Percentiles rank a stretch among this genome's conserved stretches.
These are phyloP conservation scores for Pyrochroa serraticornis DNA, from an alignment of 2,888 invertebrate species.

Conservation along the genomic window DNA sequence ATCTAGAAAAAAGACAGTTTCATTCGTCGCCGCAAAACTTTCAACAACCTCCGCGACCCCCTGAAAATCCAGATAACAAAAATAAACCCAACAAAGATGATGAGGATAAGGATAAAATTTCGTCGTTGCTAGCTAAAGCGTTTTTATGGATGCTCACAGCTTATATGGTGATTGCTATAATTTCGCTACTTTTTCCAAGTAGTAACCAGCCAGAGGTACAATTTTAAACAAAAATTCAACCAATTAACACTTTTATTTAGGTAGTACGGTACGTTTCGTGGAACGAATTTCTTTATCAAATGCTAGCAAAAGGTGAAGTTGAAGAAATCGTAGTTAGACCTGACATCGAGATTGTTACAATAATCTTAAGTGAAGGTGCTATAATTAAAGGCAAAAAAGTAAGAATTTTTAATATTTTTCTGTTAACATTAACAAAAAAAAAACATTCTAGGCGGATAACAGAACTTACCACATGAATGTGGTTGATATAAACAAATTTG, in stretches of 20 bases:
- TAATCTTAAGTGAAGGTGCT: constrained; percentile 84
- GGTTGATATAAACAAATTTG: constrained; percentile 83
- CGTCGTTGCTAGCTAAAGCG: constrained; percentile 75
- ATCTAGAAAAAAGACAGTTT: constrained; percentile 41
- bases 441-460: constrained; percentile 62
- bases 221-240: background rate
- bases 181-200: constrained; percentile 74
- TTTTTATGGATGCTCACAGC: constrained; percentile 81
- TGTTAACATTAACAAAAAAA: constrained; percentile 1
- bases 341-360: constrained; percentile 83
- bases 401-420: constrained; percentile 24
- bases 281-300: constrained; percentile 95
- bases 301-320: constrained; percentile 94
- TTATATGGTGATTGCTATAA: constrained; percentile 74
- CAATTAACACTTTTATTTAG: constrained; percentile 51
- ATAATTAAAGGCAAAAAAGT: constrained; percentile 81
- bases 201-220: constrained; percentile 75
- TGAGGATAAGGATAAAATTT: constrained; percentile 73
- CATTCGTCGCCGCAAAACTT: constrained; percentile 40
- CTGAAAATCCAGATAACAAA: constrained; percentile 29
- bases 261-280: constrained; percentile 84
- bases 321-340: constrained; percentile 85
- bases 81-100: constrained; percentile 58
- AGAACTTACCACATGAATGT: constrained; percentile 84
- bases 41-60: constrained; percentile 31